Base-by-base conservation (phyloP, 2,113 vertebrate genomes). In the Platichthys flesus region DNA sequence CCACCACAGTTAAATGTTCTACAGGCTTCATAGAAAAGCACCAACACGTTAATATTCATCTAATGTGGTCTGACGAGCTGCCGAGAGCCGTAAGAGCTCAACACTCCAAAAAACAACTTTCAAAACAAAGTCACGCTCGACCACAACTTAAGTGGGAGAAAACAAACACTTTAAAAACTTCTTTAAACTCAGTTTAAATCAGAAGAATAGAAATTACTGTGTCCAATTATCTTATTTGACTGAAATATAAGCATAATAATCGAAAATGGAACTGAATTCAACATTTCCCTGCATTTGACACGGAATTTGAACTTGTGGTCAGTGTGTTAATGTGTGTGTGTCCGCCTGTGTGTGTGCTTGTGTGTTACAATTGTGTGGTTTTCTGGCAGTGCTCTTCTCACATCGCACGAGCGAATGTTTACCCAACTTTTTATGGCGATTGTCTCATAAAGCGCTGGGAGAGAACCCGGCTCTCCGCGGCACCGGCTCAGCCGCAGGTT, bases 361-460 rank as follows among this genome's bases (percentile, higher is more conserved):
- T 35, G 31, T 35, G 31, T 35, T 5, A 2, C 2, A 8, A 12
- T 0, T 42, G 40, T 42, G 40, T 42, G 45, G 31, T 31, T 31
- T 31, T 31, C 31, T 31, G 16, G 77, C 69, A 67, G 61, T 47
- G 21, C 70, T 67, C 47, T 63, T 31, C 67, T 40, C 57, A 49
- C 78, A 74, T 13, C 18, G 65, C 84, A 71, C 57, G 59, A 76
- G n/a, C 45, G 70, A 85, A 71, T 84, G 87, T 90, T 91, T 88
- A 83, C 84, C 51, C 64, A 78, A 55, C 68, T 79, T 89, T 24
- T 90, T 84, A 86, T 68, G 40, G 79, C 35, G 47, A 85, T 23
- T 71, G 74, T 85, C 82, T 90, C 82, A 26, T 90, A 90, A 91
- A 90, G 64, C 76, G 52, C 71, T 83, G 67, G 0, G 84, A 79